Evolutionary conservation across 2,797 vertebrate genomes (phyloP).

Genomic region (Macropodus opercularis): DNA sequence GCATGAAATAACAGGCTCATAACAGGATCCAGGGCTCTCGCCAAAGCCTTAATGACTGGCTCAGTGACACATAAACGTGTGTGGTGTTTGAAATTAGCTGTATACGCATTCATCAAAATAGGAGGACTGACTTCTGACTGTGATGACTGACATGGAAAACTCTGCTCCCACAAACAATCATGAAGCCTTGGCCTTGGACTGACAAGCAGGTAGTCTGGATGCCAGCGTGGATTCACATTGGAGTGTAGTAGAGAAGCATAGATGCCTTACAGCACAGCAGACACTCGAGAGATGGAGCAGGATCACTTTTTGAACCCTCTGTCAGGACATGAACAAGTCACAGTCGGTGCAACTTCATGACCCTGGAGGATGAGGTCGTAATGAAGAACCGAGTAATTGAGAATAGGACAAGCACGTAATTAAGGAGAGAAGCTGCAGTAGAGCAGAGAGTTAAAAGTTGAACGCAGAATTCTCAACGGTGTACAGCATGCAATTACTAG

Average conservation of each 20-base stretch:
- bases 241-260: neutral
- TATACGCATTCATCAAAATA: neutral
- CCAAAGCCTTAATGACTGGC: slow-evolving; percentile 33
- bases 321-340: neutral
- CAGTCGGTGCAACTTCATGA: neutral
- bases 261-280: neutral
- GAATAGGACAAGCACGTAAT: neutral
- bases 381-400: neutral
- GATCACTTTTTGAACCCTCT: neutral
- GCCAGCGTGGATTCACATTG: neutral
- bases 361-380: neutral
- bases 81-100: neutral
- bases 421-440: neutral
- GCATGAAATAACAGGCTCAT: slow-evolving; percentile 4
- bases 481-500: slow-evolving; percentile 1
- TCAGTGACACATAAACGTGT: slow-evolving; percentile 19
- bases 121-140: too few species aligned
- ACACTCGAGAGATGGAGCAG: neutral
- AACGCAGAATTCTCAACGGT: neutral
- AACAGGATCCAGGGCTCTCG: slow-evolving; percentile 2
- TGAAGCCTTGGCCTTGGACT: too few species aligned
- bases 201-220: too few species aligned
- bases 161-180: too few species aligned
- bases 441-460: slow-evolving; percentile 1
- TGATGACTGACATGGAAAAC: too few species aligned